Evolutionary conservation across 1,140 invertebrate species (phyloP), one percentile per base, ranked within the genome.

Genomic region (Drosophila burlai): DNA sequence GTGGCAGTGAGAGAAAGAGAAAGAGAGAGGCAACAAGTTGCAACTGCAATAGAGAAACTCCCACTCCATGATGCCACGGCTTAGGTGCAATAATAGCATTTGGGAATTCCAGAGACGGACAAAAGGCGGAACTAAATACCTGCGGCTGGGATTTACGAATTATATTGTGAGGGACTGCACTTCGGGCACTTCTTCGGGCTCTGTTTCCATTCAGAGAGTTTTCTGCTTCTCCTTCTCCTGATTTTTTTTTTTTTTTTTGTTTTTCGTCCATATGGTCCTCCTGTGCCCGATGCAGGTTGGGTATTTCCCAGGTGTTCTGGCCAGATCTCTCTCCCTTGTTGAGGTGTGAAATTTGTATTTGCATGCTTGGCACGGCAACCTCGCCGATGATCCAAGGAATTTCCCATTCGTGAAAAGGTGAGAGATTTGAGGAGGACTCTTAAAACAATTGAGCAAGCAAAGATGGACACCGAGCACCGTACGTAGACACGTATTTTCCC

Each of bases 111-210:
- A 78, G 64, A 76, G 76, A 58, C 65, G 77, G 71, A 89, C 84
- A 85, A 90, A 85, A 86, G 86, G 86, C 86, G 86, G 86, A 90
- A 91, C 86, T 90, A 90, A 90, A 90, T 90, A 90, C 85, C 85
- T 90, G 85, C 80, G 85, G 85, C 85, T 85, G 86, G 85, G 86
- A 90, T 90, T 91, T 90, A 91, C 68, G 82, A 91, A 85, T 87
- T 87, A 87, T 68, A 73, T 68, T 75, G 81, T 82, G 64, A 61
- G 69, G 76, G 38, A 26, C 46, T 4, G 26, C 54, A 38, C 36
- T 34, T 40, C 34, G 13, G 36, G 26, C 31, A 36, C 26, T 63
- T 34, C 36, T 54, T 36, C 18, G 34, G 36, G 29, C 47, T 15
- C 45, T 54, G 42, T 63, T 46, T 29, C 66, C 66, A 55, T 64